Evolutionary conservation across 2,113 vertebrate genomes (phyloP).

Genomic region (Cephalopholis sonnerati): DNA sequence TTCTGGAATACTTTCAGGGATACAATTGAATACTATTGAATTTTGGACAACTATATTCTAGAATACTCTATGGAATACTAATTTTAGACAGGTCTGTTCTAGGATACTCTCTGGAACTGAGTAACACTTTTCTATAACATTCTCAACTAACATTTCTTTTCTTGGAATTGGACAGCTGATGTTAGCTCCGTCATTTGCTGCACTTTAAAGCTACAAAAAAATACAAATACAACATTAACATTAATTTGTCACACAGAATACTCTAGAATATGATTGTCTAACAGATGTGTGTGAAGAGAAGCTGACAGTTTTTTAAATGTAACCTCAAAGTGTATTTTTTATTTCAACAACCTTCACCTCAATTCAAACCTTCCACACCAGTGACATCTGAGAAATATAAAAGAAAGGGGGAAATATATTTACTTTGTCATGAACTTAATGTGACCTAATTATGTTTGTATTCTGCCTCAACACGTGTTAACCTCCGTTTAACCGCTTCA

Average conservation of each 20-base stretch:
- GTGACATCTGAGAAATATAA: constrained; percentile 5
- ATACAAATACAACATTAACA: not conserved
- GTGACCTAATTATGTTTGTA: constrained; percentile 69
- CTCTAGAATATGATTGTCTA: not conserved
- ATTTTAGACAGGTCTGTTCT: too few species aligned
- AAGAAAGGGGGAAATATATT: constrained; percentile 20
- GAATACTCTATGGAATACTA: too few species aligned
- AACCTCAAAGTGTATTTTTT: constrained; percentile 23
- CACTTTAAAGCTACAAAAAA: not conserved
- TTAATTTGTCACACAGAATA: not conserved
- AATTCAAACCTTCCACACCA: not conserved
- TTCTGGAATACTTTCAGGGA: too few species aligned
- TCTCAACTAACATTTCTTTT: too few species aligned
- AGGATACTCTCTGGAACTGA: too few species aligned
- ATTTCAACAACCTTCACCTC: constrained; percentile 19
- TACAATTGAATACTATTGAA: too few species aligned
- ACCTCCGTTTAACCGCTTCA: constrained; percentile 62
- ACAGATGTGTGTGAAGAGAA: constrained; percentile 3
- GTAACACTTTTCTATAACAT: too few species aligned
- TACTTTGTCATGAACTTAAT: constrained; percentile 57
- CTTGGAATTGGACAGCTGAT: too few species aligned
- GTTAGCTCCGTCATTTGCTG: not conserved
- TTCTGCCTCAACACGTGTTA: constrained; percentile 58
- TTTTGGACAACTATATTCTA: too few species aligned
- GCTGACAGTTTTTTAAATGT: constrained; percentile 69